Evolutionary conservation across 2,888 invertebrate genomes (phyloP).

Genomic region (Panopea generosa): DNA sequence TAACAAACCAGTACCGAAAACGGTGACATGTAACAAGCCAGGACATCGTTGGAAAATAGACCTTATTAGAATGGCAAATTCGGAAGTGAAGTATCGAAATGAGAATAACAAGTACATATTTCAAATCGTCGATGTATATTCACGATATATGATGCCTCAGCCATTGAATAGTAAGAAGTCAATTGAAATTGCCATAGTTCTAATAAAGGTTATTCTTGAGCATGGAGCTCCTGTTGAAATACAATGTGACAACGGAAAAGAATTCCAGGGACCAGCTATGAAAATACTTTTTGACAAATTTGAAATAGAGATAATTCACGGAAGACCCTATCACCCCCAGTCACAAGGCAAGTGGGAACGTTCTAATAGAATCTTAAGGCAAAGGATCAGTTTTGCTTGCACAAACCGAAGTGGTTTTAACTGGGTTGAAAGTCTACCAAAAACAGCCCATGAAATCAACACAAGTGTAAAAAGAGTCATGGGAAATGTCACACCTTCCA

Average conservation of each 20-base stretch:
- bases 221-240: conserved; percentile 26
- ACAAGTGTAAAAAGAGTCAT: conserved; percentile 4
- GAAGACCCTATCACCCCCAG: conserved; percentile 26
- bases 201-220: conserved; percentile 20
- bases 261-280: conserved; percentile 24
- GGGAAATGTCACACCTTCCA: conserved; percentile 24
- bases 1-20: neutral
- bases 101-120: conserved; percentile 25
- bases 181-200: conserved; percentile 7
- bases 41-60: conserved; percentile 15
- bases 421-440: conserved; percentile 9
- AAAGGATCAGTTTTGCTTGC: conserved; percentile 16
- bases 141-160: conserved; percentile 36
- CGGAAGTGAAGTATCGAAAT: neutral
- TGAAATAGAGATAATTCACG: conserved; percentile 23
- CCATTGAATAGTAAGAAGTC: conserved; percentile 17
- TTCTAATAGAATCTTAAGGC: no score
- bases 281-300: conserved; percentile 14
- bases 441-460: conserved; percentile 19
- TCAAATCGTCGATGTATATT: conserved; percentile 36
- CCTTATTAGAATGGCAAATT: conserved; percentile 16
- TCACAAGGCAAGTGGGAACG: no score
- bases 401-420: conserved; percentile 19
- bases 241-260: conserved; percentile 31
- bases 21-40: neutral